Base-by-base conservation (phyloP, 92 coral and sea anemone species). In the Ricordea florida region DNA sequence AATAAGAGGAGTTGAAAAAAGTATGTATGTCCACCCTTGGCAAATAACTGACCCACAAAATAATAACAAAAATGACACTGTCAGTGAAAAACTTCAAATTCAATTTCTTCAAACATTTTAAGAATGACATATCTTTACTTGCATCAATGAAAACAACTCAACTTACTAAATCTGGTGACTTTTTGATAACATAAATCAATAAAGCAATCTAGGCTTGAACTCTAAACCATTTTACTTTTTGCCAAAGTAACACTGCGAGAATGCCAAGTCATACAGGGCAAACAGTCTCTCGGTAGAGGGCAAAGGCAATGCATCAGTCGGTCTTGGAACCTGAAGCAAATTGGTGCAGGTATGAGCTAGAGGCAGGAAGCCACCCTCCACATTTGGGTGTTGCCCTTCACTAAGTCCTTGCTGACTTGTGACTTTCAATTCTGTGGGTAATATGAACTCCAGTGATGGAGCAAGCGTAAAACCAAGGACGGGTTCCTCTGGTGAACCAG, bases 351-450 rank as follows among this genome's bases (percentile, higher is more conserved):
- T 76, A 44, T 59, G 79, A 23, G 79, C 83, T 29, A 29, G 25
- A 68, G 80, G 84, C 15, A 77, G 52, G 73, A 77, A 84, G 72
- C 84, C 57, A 15, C 69, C 77, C 37, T 36, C 70, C 36, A 61
- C 68, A 26, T 48, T 10, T 65, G 66, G 29, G 68, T 13, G 59
- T 30, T 70, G 60, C 36, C 24, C 73, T 18, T 69, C 69, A 47
- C 8, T 30, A 14, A 13, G 44, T 57, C 64, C 78, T 53, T 70
- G 49, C 44, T 57, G 48, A 52, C 57, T 57, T 72, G 53, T 47
- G 22, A 59, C 53, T 69, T 59, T 61, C 74, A 72, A 20, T 62
- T 79, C 85, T 50, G 23, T 58, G 29, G 85, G 79, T 47, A 78
- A 41, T 36, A 47, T 62, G 36, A 76, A 64, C 55, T 47, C 33